Evolutionary conservation across 1,140 invertebrate genomes (phyloP).

Genomic region (Musca vetustissima): DNA sequence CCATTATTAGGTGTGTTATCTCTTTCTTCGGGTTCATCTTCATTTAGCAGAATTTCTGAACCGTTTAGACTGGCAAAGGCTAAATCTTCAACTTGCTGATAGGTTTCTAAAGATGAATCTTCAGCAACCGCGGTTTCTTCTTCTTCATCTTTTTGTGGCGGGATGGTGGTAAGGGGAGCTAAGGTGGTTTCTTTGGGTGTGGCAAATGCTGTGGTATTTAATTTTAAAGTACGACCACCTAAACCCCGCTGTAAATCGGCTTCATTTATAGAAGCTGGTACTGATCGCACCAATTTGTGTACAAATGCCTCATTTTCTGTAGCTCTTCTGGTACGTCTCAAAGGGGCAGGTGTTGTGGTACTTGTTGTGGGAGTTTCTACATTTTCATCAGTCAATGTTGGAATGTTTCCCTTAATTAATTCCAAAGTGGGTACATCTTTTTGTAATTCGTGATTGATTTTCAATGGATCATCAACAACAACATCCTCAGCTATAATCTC

Average conservation of each 20-base stretch:
- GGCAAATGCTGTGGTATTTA: slow-evolving; percentile 46
- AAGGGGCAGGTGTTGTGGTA: not conserved
- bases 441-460: slow-evolving; percentile 44
- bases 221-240: slow-evolving; percentile 40
- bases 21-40: slow-evolving; percentile 33
- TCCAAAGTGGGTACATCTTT: slow-evolving; percentile 7
- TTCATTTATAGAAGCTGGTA: slow-evolving; percentile 42
- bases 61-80: slow-evolving; percentile 51
- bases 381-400: not conserved
- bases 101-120: slow-evolving; percentile 17
- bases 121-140: not conserved
- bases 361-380: not conserved
- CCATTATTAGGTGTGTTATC: slow-evolving; percentile 13
- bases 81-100: slow-evolving; percentile 44
- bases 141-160: not conserved
- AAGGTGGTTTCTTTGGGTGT: slow-evolving; percentile 33
- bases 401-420: slow-evolving; percentile 3
- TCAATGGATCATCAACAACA: slow-evolving; percentile 45
- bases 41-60: slow-evolving; percentile 33
- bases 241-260: slow-evolving; percentile 39
- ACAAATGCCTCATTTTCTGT: slow-evolving; percentile 39
- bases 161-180: not conserved
- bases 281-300: slow-evolving; percentile 44
- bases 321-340: slow-evolving; percentile 4
- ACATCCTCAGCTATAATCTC: slow-evolving; percentile 39